A percentile compares a stretch with the other conserved stretches of the same genome.
phyloP scores from a whole-genome alignment of 2,797 vertebrate species.

The Cygnus olor region DNA sequence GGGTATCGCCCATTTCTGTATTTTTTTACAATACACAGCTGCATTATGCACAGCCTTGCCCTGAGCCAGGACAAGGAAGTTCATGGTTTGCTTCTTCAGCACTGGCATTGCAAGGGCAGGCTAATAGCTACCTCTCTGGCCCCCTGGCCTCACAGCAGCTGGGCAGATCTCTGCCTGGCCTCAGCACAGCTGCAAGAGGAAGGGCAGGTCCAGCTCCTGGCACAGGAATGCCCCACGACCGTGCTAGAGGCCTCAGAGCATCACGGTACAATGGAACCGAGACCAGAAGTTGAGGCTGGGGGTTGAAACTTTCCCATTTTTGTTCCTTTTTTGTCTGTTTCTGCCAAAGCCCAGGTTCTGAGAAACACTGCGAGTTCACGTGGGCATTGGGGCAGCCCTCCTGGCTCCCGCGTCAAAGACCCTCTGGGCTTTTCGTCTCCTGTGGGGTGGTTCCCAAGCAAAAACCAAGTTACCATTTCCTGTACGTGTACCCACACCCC shows the following conservation, averaged over 20 bases:
- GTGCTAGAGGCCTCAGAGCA: neutral
- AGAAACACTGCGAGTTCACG: neutral
- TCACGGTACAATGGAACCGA: rapidly evolving
- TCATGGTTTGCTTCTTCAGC: neutral
- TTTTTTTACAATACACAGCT: neutral
- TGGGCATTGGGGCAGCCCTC: neutral
- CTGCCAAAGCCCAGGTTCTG: neutral
- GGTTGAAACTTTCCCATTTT: neutral
- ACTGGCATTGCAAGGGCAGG: neutral
- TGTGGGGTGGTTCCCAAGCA: neutral
- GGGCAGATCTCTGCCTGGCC: neutral
- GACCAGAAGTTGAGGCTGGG: neutral
- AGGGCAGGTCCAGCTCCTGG: neutral
- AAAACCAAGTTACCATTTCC: neutral
- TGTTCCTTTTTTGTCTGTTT: neutral
- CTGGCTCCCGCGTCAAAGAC: neutral
- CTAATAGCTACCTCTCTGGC: conserved; percentile 18
- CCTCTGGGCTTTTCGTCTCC: neutral
- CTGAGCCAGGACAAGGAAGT: neutral
- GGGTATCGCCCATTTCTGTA: neutral
- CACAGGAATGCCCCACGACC: too few species aligned
- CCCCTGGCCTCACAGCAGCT: neutral
- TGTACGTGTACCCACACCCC: rapidly evolving
- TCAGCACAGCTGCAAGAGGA: neutral
- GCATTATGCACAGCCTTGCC: neutral